Conservation (phyloP, 2,797 vertebrate genomes). For the Synaphobranchus kaupii region DNA sequence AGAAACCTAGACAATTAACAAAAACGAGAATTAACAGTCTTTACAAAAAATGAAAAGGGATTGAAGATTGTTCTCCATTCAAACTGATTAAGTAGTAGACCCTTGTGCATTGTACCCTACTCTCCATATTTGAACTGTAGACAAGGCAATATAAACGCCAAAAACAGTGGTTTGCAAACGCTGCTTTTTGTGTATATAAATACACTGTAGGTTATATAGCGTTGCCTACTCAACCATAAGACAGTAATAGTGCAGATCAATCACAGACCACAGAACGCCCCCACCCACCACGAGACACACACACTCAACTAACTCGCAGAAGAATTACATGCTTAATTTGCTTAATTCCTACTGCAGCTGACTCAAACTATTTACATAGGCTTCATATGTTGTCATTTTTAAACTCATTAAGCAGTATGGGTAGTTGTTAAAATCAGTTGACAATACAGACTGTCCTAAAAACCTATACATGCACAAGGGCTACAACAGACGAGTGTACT, state of each 20-base stretch:
- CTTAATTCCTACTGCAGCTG: not conserved
- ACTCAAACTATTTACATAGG: not conserved
- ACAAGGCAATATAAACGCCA: not conserved
- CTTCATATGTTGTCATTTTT: not conserved
- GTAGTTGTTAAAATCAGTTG: not conserved
- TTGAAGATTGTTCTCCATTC: not conserved
- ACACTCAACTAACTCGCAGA: not conserved
- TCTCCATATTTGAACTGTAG: not conserved
- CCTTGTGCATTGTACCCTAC: not conserved
- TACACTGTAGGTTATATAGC: not conserved
- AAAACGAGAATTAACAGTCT: not conserved
- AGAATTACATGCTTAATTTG: not conserved
- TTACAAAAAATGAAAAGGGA: not conserved
- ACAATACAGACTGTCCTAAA: not conserved
- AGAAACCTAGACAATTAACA: not conserved
- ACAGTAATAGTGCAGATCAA: not conserved
- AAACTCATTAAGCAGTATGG: not conserved
- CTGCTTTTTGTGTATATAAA: not conserved
- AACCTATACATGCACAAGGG: not conserved
- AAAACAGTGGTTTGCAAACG: not conserved
- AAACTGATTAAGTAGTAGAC: not conserved
- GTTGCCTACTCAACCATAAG: not conserved
- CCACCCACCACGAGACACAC: no score
- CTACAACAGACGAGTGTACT: not conserved
- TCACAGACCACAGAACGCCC: not conserved